Evolutionary conservation across 2,797 vertebrate species (phyloP).

Genomic region (Sebastiscus tertius): DNA sequence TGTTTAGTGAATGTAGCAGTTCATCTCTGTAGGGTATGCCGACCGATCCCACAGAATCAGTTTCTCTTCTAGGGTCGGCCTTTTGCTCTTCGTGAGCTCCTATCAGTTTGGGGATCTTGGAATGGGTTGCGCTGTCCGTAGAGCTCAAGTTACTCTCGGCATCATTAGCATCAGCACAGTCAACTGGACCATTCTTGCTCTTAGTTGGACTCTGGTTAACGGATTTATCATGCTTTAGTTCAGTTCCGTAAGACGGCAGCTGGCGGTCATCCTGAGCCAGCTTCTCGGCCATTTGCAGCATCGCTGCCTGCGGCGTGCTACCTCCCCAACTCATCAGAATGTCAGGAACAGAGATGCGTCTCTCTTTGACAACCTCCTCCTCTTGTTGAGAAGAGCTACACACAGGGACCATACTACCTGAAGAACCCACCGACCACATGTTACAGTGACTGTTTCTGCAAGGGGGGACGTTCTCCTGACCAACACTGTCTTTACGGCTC

Average conservation of each 20-base stretch:
- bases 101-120: constrained; percentile 35
- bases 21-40: neutral
- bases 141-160: neutral
- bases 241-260: neutral
- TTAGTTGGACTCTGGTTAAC: neutral
- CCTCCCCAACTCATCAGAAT: constrained; percentile 52
- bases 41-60: neutral
- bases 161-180: neutral
- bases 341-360: constrained; percentile 50
- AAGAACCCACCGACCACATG: constrained; percentile 53
- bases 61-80: neutral
- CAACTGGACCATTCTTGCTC: neutral
- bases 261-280: neutral
- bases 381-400: constrained; percentile 61
- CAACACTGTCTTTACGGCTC: neutral
- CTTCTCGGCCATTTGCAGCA: neutral
- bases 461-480: neutral
- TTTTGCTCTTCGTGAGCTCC: neutral
- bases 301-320: neutral
- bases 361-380: constrained; percentile 40
- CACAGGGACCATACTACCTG: constrained; percentile 35
- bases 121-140: neutral
- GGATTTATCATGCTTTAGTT: neutral
- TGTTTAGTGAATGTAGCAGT: neutral
- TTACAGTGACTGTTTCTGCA: constrained; percentile 4